Conservation (phyloP, 2,113 vertebrate species). For the Parotia lawesii region DNA sequence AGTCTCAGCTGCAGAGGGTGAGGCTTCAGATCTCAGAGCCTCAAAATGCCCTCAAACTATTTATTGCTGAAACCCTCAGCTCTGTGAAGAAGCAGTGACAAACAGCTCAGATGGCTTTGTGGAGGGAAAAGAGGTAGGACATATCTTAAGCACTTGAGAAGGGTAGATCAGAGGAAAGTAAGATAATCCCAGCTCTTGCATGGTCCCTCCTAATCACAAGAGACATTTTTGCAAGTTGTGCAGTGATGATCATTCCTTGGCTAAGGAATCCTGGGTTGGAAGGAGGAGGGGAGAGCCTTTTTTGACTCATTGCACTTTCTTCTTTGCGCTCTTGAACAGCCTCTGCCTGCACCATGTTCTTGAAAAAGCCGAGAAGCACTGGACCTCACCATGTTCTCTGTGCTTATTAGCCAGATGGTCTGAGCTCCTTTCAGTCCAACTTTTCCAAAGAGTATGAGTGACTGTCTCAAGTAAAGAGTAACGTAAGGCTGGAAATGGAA, state of each 20-base stretch:
- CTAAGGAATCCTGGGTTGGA: not conserved
- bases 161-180: not conserved
- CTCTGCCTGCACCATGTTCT: rapidly evolving
- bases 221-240: not conserved
- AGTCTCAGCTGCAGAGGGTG: not conserved
- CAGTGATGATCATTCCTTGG: not conserved
- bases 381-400: rapidly evolving
- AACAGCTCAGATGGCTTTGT: not conserved
- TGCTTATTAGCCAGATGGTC: not conserved
- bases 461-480: not conserved
- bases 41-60: not conserved
- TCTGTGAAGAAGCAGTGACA: not conserved
- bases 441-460: not conserved
- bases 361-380: not conserved
- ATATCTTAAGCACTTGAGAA: not conserved
- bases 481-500: not conserved
- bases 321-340: not conserved
- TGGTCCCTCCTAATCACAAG: not conserved
- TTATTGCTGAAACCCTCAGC: not conserved
- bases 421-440: not conserved
- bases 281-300: not conserved
- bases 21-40: not conserved
- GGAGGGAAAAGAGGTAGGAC: not conserved
- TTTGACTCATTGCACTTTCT: not conserved
- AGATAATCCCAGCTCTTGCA: not conserved